Conservation (phyloP, 2,113 vertebrate genomes). For the Cariama cristata region DNA sequence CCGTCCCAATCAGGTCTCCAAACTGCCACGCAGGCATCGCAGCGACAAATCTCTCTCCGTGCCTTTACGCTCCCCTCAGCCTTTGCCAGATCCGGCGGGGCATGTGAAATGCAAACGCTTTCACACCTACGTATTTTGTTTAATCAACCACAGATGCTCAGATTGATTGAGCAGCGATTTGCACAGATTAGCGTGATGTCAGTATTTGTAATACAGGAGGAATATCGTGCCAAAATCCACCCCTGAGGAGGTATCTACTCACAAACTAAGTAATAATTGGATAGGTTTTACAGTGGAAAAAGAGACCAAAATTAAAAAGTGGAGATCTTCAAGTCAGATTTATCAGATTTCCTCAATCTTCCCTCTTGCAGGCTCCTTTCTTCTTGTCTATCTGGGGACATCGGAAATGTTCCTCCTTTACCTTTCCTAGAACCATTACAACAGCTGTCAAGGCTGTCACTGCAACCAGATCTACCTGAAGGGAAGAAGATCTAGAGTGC, state of each 20-base stretch:
- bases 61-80: conserved; percentile 36
- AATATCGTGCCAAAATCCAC: conserved; percentile 32
- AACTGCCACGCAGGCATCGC: neutral
- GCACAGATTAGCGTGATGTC: conserved; percentile 54
- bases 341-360: neutral
- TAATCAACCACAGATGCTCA: conserved; percentile 67
- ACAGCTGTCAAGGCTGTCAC: neutral
- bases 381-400: neutral
- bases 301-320: neutral
- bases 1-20: neutral
- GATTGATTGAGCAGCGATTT: conserved; percentile 62
- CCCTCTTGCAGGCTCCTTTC: neutral
- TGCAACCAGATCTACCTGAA: neutral
- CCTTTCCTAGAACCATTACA: neutral
- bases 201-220: conserved; percentile 42
- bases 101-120: conserved; percentile 44
- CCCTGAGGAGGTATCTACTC: neutral
- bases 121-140: conserved; percentile 67
- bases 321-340: neutral
- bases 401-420: neutral
- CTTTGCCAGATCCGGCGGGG: conserved; percentile 37
- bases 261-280: neutral
- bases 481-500: neutral
- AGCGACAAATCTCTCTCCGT: neutral
- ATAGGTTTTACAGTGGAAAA: neutral